Conservation (phyloP, 2,113 vertebrate genomes). For the Hoplias malabaricus region DNA sequence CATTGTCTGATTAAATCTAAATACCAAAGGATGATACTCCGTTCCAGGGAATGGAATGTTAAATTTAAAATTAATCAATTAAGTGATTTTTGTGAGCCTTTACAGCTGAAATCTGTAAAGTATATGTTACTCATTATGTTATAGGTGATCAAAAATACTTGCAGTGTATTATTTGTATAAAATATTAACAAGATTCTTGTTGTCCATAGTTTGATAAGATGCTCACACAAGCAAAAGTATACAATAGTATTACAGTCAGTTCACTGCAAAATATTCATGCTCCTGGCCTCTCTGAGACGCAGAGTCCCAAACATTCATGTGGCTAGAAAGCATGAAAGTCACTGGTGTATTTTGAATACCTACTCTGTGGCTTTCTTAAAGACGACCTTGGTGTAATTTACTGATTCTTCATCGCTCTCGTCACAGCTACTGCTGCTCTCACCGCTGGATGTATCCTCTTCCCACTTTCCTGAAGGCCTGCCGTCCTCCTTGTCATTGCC, state of each 20-base stretch:
- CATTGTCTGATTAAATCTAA: no score
- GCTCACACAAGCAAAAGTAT: no score
- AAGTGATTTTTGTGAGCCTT: no score
- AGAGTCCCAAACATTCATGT: not conserved
- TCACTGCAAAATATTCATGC: not conserved
- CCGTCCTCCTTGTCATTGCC: not conserved
- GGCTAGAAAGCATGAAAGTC: not conserved
- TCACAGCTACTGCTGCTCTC: constrained; percentile 12
- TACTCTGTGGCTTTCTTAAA: constrained; percentile 15
- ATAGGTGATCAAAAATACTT: no score
- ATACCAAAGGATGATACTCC: no score
- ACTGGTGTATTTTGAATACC: not conserved
- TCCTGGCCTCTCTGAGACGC: not conserved
- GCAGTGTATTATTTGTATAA: no score
- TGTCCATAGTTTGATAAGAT: not conserved
- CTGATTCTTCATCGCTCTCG: not conserved
- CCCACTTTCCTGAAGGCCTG: not conserved
- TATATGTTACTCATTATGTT: no score
- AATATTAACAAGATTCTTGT: no score
- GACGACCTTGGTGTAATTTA: constrained; percentile 40
- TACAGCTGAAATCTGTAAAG: no score
- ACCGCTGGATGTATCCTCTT: not conserved
- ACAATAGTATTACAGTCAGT: not conserved
- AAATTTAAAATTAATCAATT: no score
- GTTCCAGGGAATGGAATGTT: no score